Base-by-base conservation (phyloP, 2,797 vertebrate species). In the Onychomys arenicola region DNA sequence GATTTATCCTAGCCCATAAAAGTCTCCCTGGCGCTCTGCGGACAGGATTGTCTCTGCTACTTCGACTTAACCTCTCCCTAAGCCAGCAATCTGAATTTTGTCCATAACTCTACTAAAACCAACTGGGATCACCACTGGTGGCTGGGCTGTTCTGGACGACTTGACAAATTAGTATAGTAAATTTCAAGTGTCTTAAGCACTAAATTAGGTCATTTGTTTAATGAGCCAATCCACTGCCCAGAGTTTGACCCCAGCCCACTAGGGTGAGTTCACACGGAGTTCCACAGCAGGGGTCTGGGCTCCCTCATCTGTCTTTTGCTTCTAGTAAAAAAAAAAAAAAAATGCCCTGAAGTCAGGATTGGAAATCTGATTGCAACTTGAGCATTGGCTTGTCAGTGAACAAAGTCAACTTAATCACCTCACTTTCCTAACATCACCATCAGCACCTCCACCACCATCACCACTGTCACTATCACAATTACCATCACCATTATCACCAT, bases 131-230 rank as follows among this genome's bases (percentile, higher is more conserved):
- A 11, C 89, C 73, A 40, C 88, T 91, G 89, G 95, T 49, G 96
- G 95, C 90, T 40, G 84, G 88, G 93, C 63, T 92, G 96, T 81
- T 92, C 96, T 95, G 95, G 95, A 93, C 73, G 95, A 93, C 97
- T 97, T 97, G 97, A 98, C 97, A 97, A 96, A 98, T 98, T 93
- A 91, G 97, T 23, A 55, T 77, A 97, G 97, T 97, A 97, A 97
- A 98, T 98, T 96, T 95, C 2, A 76, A 91, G 90, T 96, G 97
- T 98, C 97, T 90, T 84, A 94, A 94, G 95, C 77, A 92, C 96
- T 97, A 97, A 97, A 96, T 97, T 90, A 97, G 97, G 93, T 95
- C 97, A 95, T 97, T 97, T 97, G 96, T 97, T 97, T 97, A 97
- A 97, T 95, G 97, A 97, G 97, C 97, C 97, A 90, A 91, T 90